Evolutionary conservation across 2,797 vertebrate genomes (phyloP).

Genomic region (Manis crassicaudata): DNA sequence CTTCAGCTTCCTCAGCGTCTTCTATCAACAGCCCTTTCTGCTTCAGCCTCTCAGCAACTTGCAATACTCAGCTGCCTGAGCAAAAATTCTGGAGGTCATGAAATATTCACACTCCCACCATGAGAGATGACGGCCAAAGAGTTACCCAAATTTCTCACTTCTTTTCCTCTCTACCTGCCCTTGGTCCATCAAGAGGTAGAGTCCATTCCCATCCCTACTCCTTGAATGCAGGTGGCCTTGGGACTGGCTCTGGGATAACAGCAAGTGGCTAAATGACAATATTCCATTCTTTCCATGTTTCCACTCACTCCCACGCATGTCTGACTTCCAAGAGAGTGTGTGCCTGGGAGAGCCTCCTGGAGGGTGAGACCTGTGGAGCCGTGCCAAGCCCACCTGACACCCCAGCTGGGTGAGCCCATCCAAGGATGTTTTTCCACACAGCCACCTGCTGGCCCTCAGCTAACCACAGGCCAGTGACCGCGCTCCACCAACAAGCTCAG

Average conservation of each 20-base stretch:
- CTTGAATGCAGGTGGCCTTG: not conserved
- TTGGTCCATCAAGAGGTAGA: not conserved
- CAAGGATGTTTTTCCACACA: not conserved
- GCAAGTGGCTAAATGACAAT: not conserved
- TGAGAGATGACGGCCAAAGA: not conserved
- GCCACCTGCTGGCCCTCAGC: not conserved
- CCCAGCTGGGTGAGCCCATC: not conserved
- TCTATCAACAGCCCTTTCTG: not conserved
- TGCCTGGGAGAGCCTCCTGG: not conserved
- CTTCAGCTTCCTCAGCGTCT: not conserved
- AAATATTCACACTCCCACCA: not conserved
- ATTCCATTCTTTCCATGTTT: not conserved
- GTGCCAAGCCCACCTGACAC: not conserved
- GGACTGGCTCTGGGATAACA: not conserved
- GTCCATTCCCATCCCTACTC: not conserved
- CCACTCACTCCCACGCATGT: not conserved
- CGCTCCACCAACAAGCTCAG: not conserved
- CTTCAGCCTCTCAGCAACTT: not conserved
- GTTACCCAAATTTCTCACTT: not conserved
- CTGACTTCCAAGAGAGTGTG: not conserved
- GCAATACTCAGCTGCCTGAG: too few species aligned
- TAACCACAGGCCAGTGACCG: not conserved
- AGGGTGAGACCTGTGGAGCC: accelerated
- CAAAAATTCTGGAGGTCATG: not conserved
- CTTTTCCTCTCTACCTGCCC: not conserved